Evolutionary conservation across 92 coral and sea anemone genomes (phyloP), one percentile per base, ranked within the genome.

Genomic region (Epizoanthus ramosus): DNA sequence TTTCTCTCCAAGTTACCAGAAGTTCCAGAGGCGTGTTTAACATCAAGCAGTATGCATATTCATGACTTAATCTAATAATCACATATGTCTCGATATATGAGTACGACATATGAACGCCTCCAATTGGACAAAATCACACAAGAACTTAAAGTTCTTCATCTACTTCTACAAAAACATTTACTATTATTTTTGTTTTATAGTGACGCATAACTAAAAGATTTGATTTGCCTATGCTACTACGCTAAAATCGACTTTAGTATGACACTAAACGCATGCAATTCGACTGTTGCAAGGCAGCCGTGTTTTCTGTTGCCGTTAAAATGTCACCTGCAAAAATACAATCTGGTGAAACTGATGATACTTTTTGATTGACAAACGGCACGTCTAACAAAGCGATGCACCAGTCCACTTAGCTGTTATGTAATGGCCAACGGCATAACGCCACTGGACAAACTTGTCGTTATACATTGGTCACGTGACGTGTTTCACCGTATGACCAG

Each of bases 191-290:
- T 17, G 80, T 63, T 74, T 31, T 43, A 74, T 74, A 53, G 52
- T 54, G 71, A 77, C 82, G 82, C 16, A 3, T 61, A 43, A 61
- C 82, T 77, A 77, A 77, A 67, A 77, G 45, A n/a, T 35, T n/a
- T 60, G 43, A 60, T 77, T 77, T 16, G 39, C 19, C 21, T 77
- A 1, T 63, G 15, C 45, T 61, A 21, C 1, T 39, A 61, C 23
- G 82, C 47, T 59, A 77, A 77, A 77, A 41, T 23, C 24, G 71
- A 23, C 70, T 76, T 57, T 60, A 61, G 71, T 16, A 60, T 23
- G 45, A 72, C 24, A 45, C 13, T 60, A 50, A 50, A 50, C 14
- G 16, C 54, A 50, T 50, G 54, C 2, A 50, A 50, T 60, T 56
- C 61, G 70, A 10, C 47, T 16, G 41, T 50, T 50, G 15, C 54